Evolutionary conservation across 1,140 invertebrate species (phyloP), one percentile per base, ranked within the genome.

Genomic region (Paralvinella palmiformis): DNA sequence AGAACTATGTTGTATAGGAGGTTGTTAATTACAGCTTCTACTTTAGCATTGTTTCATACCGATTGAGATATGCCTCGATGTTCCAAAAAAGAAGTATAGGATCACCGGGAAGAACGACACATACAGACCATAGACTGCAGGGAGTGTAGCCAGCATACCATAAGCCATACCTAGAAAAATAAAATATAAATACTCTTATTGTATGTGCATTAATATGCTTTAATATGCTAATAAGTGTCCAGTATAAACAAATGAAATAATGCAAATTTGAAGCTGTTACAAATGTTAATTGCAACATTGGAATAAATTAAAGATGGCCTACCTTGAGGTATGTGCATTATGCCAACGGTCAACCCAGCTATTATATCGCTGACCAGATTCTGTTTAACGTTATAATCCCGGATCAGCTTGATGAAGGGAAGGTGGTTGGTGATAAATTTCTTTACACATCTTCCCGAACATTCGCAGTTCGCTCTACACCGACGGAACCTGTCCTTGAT

Each of bases 161-260:
- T 82, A 82, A 0, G 79, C 81, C 75, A 82, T 77, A 50, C 81
- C 81, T 80, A 95, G 93, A 0, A 92, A 92, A 76, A 96, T 92
- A 72, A n/a, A n/a, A n/a, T n/a, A n/a, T n/a, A n/a, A n/a, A n/a
- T n/a, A n/a, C n/a, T n/a, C n/a, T n/a, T n/a, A n/a, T n/a, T n/a
- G n/a, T n/a, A n/a, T n/a, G n/a, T n/a, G n/a, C n/a, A n/a, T n/a
- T n/a, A n/a, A n/a, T n/a, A n/a, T n/a, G n/a, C n/a, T n/a, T n/a
- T n/a, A n/a, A n/a, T n/a, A n/a, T n/a, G n/a, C n/a, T n/a, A n/a
- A n/a, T n/a, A n/a, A n/a, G n/a, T n/a, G n/a, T n/a, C n/a, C n/a
- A n/a, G n/a, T n/a, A n/a, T n/a, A n/a, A n/a, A n/a, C n/a, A n/a
- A n/a, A n/a, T n/a, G n/a, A n/a, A n/a, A n/a, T n/a, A n/a, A n/a